Evolutionary conservation across 2,888 invertebrate species (phyloP).

Genomic region (Stratiomys singularior): DNA sequence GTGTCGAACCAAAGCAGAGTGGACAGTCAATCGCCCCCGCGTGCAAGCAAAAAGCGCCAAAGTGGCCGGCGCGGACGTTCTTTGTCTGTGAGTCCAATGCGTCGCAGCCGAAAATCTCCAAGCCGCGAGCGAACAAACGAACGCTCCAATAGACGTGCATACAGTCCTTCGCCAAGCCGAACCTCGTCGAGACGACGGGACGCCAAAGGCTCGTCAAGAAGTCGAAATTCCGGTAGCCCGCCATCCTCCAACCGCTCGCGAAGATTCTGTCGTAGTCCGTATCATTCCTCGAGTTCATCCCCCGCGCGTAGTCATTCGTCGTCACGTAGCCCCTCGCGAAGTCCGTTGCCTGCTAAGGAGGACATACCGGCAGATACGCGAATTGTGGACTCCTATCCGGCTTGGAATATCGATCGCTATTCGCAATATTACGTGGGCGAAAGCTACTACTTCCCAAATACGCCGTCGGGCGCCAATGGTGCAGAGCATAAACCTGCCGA

Average conservation of each 20-base stretch:
- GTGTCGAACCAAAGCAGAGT: not conserved
- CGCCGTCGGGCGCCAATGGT: not conserved
- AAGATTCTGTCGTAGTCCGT: slow-evolving; percentile 5
- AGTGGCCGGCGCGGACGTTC: slow-evolving; percentile 53
- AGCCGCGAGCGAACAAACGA: slow-evolving; percentile 54
- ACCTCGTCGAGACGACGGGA: not conserved
- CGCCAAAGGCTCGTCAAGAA: not conserved
- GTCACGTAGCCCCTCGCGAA: slow-evolving; percentile 55
- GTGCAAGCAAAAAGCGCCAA: not conserved
- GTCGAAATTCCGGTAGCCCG: not conserved
- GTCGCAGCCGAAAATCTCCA: slow-evolving; percentile 53
- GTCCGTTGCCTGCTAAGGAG: slow-evolving; percentile 54
- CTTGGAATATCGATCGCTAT: slow-evolving; percentile 50
- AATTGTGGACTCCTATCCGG: slow-evolving; percentile 49
- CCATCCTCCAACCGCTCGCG: too few species aligned
- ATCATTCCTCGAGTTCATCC: slow-evolving; percentile 57
- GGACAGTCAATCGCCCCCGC: not conserved
- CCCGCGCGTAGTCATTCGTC: slow-evolving; percentile 63
- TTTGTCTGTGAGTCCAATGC: slow-evolving; percentile 55
- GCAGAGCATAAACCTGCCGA: not conserved
- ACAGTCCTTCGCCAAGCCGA: not conserved
- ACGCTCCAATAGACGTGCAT: not conserved
- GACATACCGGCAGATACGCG: slow-evolving; percentile 53
- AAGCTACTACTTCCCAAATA: slow-evolving; percentile 47
- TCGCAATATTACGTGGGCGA: slow-evolving; percentile 51